Evolutionary conservation across 64 coral and sea anemone genomes (phyloP), one percentile per base, ranked within the genome.

Genomic region (Dendrophyllia cribrosa): DNA sequence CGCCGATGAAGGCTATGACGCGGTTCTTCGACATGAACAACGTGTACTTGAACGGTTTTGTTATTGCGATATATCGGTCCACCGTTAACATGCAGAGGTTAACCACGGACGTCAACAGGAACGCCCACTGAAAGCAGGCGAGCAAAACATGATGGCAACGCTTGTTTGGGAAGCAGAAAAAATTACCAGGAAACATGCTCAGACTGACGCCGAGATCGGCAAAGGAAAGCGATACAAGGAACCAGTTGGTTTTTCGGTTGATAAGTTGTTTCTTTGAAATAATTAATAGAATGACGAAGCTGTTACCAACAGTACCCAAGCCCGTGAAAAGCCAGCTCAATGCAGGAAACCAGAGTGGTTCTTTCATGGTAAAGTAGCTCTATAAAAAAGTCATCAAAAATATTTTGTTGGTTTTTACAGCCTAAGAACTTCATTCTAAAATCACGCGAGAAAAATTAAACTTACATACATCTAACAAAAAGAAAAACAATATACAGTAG

Each of bases 1-100:
- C 17, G 34, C 15, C 4, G 25, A 66, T 82, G 14, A 82, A 47
- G 0, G 43, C 34, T 14, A 65, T 45, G 59, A 47, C 58, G 13
- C 79, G 59, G 60, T 59, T 64, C 17, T 9, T 82, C 2, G 59
- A 46, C 59, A 65, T 82, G 43, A 82, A n/a, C 5, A 2, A 9
- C 6, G 0, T 6, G 59, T 82, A 82, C 2, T 2, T n/a, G 3
- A 82, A 21, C 9, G 79, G 79, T 49, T 82, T 82, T 16, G 59
- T 55, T 14, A 82, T 82, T 0, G 79, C 79, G 15, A 82, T 9
- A 25, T 82, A 82, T 15, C 79, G 79, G 20, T 82, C 79, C 58
- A 82, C 3, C 14, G 59, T 49, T 4, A 82, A 45, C 16, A 4
- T 17, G 43, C 43, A 82, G 4, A 82, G 19, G 59, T 82, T 82